Evolutionary conservation across 2,113 vertebrate genomes (phyloP).

Genomic region (Octodon degus): DNA sequence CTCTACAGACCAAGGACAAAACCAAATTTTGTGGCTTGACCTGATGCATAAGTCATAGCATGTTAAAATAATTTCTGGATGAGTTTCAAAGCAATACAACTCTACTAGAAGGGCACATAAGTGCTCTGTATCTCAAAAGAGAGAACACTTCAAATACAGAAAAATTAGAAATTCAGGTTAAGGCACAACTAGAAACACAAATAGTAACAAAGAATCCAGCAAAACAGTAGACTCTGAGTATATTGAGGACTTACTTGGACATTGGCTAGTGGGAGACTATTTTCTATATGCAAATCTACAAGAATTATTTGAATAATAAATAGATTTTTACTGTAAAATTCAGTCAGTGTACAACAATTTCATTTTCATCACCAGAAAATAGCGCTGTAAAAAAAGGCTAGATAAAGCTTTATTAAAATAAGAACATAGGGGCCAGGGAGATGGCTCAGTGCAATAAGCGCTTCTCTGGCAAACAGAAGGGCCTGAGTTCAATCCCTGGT

Average conservation of each 20-base stretch:
- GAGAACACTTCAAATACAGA: neutral
- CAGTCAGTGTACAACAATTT: neutral
- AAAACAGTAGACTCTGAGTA: neutral
- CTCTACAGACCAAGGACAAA: neutral
- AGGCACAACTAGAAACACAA: neutral
- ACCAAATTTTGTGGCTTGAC: neutral
- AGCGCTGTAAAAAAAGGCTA: neutral
- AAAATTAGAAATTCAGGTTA: neutral
- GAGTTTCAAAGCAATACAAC: neutral
- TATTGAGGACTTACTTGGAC: neutral
- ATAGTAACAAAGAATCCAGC: neutral
- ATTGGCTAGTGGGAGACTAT: neutral
- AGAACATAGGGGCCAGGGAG: neutral
- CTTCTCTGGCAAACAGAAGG: too few species aligned
- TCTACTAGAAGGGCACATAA: neutral
- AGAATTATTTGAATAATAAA: neutral
- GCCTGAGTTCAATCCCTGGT: too few species aligned
- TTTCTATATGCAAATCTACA: neutral
- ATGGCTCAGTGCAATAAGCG: too few species aligned
- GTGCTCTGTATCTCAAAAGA: neutral
- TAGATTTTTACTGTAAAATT: neutral
- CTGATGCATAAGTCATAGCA: neutral
- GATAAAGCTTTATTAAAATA: neutral
- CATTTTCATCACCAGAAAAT: neutral
- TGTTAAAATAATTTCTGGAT: neutral